phyloP scores from a whole-genome alignment of 2,113 vertebrate genomes.

The sheep (Ovis aries) region ARS-UI_Ramb_v3.0 NC_056079.1:8693001-8693500 shows the following conservation, averaged over 20 bases:
- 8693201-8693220: background rate
- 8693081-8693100: background rate
- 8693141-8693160: background rate
- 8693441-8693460: background rate
- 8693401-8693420: background rate
- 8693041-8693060: background rate
- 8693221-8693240: background rate
- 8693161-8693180: background rate
- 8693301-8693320: background rate
- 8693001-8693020: background rate
- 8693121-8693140: background rate
- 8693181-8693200: background rate
- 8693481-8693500: fast-evolving
- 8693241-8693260: background rate
- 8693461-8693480: background rate
- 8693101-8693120: background rate
- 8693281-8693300: background rate
- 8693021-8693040: background rate
- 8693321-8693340: background rate
- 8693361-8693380: background rate
- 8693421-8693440: background rate
- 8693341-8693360: background rate
- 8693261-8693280: background rate
- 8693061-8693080: background rate
- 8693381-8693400: background rate